Evolutionary conservation across 2,797 vertebrate genomes (phyloP).

Genomic region (Chelonia mydas): DNA sequence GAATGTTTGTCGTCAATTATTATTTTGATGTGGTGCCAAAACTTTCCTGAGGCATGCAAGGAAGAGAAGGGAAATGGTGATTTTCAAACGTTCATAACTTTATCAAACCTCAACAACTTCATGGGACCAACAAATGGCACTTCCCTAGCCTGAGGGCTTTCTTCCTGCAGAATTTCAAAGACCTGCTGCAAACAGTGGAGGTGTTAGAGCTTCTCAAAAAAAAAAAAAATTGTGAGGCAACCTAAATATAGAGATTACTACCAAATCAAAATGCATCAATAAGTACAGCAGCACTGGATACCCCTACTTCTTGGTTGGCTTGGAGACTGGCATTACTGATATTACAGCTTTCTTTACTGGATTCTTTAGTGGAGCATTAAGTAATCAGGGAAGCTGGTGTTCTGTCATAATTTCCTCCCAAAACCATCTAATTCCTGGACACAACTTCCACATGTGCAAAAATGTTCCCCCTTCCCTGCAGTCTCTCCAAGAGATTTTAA

Average conservation of each 20-base stretch:
- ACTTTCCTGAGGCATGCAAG: background rate
- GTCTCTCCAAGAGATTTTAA: background rate
- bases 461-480: background rate
- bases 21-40: background rate
- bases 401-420: background rate
- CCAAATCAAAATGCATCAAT: background rate
- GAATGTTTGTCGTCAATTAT: background rate
- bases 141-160: background rate
- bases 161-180: background rate
- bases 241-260: background rate
- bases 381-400: background rate
- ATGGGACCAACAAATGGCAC: background rate
- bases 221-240: background rate
- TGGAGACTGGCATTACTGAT: background rate
- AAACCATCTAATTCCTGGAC: background rate
- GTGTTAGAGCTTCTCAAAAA: background rate
- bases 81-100: background rate
- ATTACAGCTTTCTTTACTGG: background rate
- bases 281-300: background rate
- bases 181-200: background rate
- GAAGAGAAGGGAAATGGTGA: background rate
- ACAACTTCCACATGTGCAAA: background rate
- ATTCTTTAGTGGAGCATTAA: background rate
- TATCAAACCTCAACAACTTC: background rate
- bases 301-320: background rate